A percentile compares a stretch with the other conserved stretches of the same genome.
Evolutionary conservation across 2,113 vertebrate species (phyloP).

Genomic region (Burhinus bistriatus): DNA sequence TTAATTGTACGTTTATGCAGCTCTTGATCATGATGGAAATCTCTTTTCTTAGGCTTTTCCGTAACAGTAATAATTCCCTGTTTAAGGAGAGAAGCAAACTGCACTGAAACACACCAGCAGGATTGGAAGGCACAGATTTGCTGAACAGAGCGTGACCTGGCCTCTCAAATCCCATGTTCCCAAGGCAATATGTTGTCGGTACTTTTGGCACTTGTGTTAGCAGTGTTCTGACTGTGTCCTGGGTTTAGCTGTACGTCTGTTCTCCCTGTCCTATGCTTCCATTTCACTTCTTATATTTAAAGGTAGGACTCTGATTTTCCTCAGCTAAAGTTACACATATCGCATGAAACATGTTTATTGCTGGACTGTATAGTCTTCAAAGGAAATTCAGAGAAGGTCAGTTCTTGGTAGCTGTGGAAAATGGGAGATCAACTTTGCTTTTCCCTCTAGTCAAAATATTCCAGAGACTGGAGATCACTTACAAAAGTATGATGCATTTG

Average conservation of each 20-base stretch:
- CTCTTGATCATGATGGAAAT: not conserved
- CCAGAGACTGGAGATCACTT: not conserved
- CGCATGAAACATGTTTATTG: not conserved
- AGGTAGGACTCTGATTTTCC: not conserved
- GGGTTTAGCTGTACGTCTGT: not conserved
- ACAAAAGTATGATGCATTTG: conserved; percentile 31
- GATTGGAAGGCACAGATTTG: not conserved
- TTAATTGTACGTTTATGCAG: not conserved
- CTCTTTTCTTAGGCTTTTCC: not conserved
- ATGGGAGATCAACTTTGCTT: not conserved
- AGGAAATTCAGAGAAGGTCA: conserved; percentile 12
- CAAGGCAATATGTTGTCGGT: not conserved
- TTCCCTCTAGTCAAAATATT: conserved; percentile 68
- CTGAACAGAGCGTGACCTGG: not conserved
- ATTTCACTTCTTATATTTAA: not conserved
- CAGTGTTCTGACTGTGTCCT: not conserved
- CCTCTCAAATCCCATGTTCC: not conserved
- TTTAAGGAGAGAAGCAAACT: not conserved
- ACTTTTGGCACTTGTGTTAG: not conserved
- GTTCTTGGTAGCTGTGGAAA: not conserved
- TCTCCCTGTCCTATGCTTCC: not conserved
- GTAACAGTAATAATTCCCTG: not conserved
- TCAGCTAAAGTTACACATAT: not conserved
- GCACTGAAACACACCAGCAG: not conserved
- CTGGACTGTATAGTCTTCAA: not conserved